These are phyloP conservation scores for Toxonevra muliebris DNA, from an alignment of 2,888 invertebrate species.

Conservation along the genomic window DNA sequence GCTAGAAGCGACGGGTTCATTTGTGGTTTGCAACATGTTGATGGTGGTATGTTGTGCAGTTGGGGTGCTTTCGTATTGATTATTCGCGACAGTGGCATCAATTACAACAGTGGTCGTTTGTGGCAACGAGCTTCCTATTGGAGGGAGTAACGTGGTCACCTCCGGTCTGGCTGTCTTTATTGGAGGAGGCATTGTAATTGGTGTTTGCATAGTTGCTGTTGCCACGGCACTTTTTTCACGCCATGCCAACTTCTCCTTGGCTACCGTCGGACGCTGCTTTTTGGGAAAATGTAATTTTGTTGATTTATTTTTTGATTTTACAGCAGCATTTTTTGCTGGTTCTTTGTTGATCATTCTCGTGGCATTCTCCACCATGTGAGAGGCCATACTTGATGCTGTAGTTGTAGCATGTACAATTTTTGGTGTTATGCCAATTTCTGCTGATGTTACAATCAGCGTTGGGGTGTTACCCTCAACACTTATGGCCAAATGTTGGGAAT, in stretches of 20 bases:
- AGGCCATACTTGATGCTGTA: constrained; percentile 19
- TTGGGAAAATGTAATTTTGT: constrained; percentile 19
- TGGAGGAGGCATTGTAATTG: constrained; percentile 8
- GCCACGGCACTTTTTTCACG: not conserved
- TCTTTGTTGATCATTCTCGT: not conserved
- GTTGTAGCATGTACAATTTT: constrained; percentile 22
- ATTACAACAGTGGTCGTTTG: not conserved
- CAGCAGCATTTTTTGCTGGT: not conserved
- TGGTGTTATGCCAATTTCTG: constrained; percentile 42
- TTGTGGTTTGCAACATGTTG: not conserved
- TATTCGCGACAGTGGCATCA: not conserved
- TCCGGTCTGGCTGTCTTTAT: not conserved
- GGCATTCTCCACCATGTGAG: not conserved
- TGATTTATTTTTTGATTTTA: constrained; percentile 30
- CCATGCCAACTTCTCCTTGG: constrained; percentile 7
- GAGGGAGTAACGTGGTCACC: not conserved
- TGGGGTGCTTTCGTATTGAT: not conserved
- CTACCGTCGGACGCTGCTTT: constrained; percentile 15
- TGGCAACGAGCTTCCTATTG: not conserved
- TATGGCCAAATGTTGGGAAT: constrained; percentile 41
- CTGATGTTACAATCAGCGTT: constrained; percentile 45
- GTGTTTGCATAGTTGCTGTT: constrained; percentile 4
- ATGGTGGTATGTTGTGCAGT: not conserved
- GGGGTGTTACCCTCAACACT: constrained; percentile 46
- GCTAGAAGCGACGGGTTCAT: not conserved